These are phyloP conservation scores for Oegoconia quadripuncta DNA, from an alignment of 2,888 invertebrate genomes.

Conservation along the genomic window DNA sequence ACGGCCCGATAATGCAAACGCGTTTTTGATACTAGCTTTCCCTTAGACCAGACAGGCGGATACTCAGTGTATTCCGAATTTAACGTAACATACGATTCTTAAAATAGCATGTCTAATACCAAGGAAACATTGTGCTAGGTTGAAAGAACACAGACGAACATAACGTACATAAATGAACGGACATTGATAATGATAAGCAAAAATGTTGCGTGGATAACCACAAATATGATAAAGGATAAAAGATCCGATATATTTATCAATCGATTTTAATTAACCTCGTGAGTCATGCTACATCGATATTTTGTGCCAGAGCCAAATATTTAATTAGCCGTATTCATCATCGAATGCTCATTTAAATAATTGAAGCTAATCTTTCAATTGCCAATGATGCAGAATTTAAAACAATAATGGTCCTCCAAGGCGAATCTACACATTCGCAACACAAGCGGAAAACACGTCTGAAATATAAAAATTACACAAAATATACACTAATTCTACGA, in stretches of 20 bases:
- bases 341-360: conserved; percentile 36
- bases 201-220: background rate
- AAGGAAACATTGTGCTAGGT: background rate
- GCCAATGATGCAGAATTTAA: conserved; percentile 25
- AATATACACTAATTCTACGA: conserved; percentile 44
- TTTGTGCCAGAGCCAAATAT: conserved; percentile 51
- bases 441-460: conserved; percentile 54
- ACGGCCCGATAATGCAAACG: conserved; percentile 72
- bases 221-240: background rate
- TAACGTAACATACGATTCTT: conserved; percentile 8
- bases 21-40: conserved; percentile 69
- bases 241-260: conserved; percentile 17
- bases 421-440: conserved; percentile 32
- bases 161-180: background rate
- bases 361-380: conserved; percentile 27
- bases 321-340: conserved; percentile 49
- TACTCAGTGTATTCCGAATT: conserved; percentile 18
- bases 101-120: conserved; percentile 7
- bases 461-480: conserved; percentile 40
- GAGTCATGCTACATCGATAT: conserved; percentile 44
- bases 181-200: background rate
- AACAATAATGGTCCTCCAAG: conserved; percentile 18
- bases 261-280: conserved; percentile 27
- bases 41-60: conserved; percentile 43
- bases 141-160: background rate